Evolutionary conservation across 53 echinoderm and acorn worm species (phyloP).

Genomic region (Stichopus horrens): DNA sequence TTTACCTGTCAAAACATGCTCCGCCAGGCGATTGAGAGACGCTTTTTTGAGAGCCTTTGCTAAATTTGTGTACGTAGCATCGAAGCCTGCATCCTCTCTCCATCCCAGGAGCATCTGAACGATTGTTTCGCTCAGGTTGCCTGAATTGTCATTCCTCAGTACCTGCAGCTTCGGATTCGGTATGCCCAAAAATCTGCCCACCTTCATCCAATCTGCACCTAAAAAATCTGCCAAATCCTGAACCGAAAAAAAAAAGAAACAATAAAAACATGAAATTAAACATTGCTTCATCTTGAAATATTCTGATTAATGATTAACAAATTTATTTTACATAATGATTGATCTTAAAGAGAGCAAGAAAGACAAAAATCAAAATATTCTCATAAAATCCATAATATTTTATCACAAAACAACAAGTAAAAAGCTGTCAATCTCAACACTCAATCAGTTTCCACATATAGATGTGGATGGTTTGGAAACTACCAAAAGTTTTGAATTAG

Average conservation of each 20-base stretch:
- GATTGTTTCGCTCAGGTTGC: neutral
- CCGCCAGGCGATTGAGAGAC: neutral
- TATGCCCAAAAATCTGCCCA: conserved; percentile 17
- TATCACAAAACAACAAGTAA: too few relatives aligned
- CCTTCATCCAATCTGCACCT: conserved; percentile 26
- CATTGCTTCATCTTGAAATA: too few relatives aligned
- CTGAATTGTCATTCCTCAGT: neutral
- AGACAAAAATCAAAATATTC: too few relatives aligned
- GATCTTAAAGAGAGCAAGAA: too few relatives aligned
- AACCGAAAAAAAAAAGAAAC: neutral
- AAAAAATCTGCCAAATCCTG: neutral
- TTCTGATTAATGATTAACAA: too few relatives aligned
- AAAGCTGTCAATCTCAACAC: too few relatives aligned
- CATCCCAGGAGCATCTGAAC: conserved; percentile 13
- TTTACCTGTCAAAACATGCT: conserved; percentile 18
- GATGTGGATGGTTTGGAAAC: too few relatives aligned
- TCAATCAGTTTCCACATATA: too few relatives aligned
- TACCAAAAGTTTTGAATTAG: too few relatives aligned
- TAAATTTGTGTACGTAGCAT: neutral
- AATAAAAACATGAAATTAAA: too few relatives aligned
- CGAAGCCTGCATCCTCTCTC: neutral
- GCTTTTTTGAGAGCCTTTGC: conserved; percentile 5
- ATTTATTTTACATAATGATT: too few relatives aligned
- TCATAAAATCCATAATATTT: too few relatives aligned
- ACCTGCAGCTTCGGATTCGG: neutral